Evolutionary conservation across 2,888 invertebrate genomes (phyloP).

Genomic region (Brachyptera risi): DNA sequence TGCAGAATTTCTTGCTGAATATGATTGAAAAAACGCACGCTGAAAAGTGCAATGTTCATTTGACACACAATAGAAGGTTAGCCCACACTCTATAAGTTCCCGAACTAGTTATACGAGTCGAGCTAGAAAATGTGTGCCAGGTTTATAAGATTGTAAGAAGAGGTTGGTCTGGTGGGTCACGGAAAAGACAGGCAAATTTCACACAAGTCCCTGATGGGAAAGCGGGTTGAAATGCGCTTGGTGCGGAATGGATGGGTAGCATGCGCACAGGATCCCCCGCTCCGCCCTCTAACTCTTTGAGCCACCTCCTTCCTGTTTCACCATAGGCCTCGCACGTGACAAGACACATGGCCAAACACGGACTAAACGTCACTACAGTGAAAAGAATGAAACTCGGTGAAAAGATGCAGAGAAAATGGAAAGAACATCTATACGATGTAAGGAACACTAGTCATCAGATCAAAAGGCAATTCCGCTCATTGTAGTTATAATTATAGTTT

Average conservation of each 20-base stretch:
- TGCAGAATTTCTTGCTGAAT: not conserved
- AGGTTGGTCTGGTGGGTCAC: constrained; percentile 6
- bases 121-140: not conserved
- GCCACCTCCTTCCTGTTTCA: constrained; percentile 22
- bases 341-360: too few relatives aligned
- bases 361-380: too few relatives aligned
- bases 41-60: constrained; percentile 1
- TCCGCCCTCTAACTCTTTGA: constrained; percentile 18
- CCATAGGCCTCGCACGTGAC: too few relatives aligned
- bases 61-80: not conserved
- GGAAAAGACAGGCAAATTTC: constrained; percentile 14
- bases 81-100: not conserved
- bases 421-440: too few relatives aligned
- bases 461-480: too few relatives aligned
- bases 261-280: constrained; percentile 17
- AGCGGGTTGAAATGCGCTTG: constrained; percentile 1
- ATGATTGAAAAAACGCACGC: too few relatives aligned
- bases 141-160: not conserved
- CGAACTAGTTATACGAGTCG: not conserved
- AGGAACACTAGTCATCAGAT: too few relatives aligned
- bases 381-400: too few relatives aligned
- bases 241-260: constrained; percentile 7
- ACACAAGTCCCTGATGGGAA: not conserved
- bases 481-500: too few relatives aligned
- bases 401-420: too few relatives aligned